These are phyloP conservation scores for Bubo scandiacus DNA, from an alignment of 2,113 vertebrate species.

Conservation along the genomic window DNA sequence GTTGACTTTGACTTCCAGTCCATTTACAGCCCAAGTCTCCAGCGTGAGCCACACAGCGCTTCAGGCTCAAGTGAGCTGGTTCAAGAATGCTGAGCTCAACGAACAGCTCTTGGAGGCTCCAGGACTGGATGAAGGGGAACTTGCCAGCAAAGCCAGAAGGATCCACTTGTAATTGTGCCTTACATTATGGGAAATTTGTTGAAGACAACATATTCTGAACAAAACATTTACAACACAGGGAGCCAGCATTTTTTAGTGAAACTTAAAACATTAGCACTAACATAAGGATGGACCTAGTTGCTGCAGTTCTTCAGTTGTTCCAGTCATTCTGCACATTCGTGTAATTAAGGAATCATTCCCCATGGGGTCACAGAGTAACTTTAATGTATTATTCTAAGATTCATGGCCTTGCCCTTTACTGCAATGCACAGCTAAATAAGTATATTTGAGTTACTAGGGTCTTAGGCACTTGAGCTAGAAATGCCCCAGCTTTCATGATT, in stretches of 20 bases:
- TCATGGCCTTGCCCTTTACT: background rate
- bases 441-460: background rate
- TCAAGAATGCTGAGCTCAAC: background rate
- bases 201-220: background rate
- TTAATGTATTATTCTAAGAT: background rate
- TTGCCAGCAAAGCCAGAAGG: background rate
- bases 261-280: background rate
- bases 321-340: background rate
- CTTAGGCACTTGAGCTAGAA: background rate
- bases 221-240: background rate
- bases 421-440: background rate
- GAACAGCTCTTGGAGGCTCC: background rate
- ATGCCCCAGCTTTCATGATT: background rate
- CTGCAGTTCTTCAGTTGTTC: background rate
- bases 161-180: background rate
- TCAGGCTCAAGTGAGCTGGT: background rate
- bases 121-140: background rate
- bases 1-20: background rate
- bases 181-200: background rate
- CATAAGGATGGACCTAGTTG: background rate
- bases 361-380: background rate
- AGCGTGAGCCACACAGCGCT: background rate
- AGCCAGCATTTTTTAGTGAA: background rate
- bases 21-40: background rate
- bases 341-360: background rate